Evolutionary conservation across 2,888 invertebrate genomes (phyloP), one percentile per base, ranked within the genome.

Genomic region (Eustalomyia histrio): DNA sequence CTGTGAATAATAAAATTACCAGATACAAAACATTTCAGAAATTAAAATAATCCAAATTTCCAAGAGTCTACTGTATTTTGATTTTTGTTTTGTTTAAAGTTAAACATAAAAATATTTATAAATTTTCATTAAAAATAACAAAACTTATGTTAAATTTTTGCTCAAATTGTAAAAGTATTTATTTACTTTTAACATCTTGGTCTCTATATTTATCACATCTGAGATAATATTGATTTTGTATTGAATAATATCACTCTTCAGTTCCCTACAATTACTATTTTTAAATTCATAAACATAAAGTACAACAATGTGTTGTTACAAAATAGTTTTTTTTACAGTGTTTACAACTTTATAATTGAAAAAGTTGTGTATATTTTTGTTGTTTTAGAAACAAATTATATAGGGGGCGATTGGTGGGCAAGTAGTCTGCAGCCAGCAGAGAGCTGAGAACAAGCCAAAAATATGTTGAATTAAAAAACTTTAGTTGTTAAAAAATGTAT

Each of bases 311-410:
- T 47, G 21, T 61, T 61, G 21, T 61, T 61, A 21, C 39, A 39
- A 53, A 14, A 64, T 24, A 50, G n/a, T n/a, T n/a, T 64, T 64
- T 16, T 64, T 10, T 47, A 39, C 16, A 50, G 33, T 63, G 21
- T 71, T 57, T 16, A 63, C 52, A 63, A 58, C 50, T 76, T 72
- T 50, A 33, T 65, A 72, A 72, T 65, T 72, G 60, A 71, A 71
- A 64, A 71, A 64, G 35, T 76, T 76, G 21, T 57, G 9, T 12
- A 21, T 21, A 12, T 33, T 52, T 14, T 33, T 6, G 43, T 47
- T 47, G n/a, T 14, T 47, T 47, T 47, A n/a, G 2, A 1, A 29
- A n/a, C 65, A 53, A 29, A 12, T 12, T 60, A 35, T 50, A 12
- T 6, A 60, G 50, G 7, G 1, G 3, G n/a, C 1, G n/a, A n/a